Evolutionary conservation across 2,113 vertebrate genomes (phyloP).

Genomic region (Mirza zaza): DNA sequence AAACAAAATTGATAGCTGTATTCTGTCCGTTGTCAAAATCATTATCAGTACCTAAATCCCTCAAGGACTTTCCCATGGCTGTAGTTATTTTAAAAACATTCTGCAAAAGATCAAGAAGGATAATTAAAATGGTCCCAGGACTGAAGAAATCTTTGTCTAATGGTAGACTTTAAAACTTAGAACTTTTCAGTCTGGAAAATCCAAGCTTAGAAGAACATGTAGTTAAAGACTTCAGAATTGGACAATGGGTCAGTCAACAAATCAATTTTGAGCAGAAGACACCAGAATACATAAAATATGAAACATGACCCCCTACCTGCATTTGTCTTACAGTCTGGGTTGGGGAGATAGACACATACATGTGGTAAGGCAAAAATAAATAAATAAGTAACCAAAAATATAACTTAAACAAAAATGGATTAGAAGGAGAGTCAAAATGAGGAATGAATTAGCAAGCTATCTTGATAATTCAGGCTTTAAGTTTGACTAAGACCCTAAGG

Average conservation of each 20-base stretch:
- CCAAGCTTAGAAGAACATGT: neutral
- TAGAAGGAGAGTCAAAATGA: neutral
- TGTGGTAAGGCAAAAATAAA: neutral
- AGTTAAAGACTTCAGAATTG: slow-evolving; percentile 1
- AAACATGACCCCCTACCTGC: neutral
- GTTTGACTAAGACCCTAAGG: neutral
- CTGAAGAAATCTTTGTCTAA: neutral
- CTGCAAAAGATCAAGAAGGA: neutral
- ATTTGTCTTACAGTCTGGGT: neutral
- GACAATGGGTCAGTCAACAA: neutral
- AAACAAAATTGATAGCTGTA: slow-evolving; percentile 12
- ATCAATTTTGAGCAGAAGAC: slow-evolving; percentile 14
- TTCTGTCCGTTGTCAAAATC: neutral
- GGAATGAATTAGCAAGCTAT: neutral
- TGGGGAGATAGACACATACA: neutral
- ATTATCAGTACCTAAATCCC: neutral
- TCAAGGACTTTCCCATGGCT: neutral
- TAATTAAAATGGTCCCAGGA: slow-evolving; percentile 9
- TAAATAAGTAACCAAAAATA: too few relatives aligned
- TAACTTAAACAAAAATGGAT: neutral
- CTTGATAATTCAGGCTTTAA: neutral
- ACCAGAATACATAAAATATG: neutral
- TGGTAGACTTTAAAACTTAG: neutral
- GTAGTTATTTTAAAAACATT: neutral
- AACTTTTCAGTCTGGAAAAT: neutral